phyloP scores from a whole-genome alignment of 2,113 vertebrate genomes.

The Spea bombifrons region DNA sequence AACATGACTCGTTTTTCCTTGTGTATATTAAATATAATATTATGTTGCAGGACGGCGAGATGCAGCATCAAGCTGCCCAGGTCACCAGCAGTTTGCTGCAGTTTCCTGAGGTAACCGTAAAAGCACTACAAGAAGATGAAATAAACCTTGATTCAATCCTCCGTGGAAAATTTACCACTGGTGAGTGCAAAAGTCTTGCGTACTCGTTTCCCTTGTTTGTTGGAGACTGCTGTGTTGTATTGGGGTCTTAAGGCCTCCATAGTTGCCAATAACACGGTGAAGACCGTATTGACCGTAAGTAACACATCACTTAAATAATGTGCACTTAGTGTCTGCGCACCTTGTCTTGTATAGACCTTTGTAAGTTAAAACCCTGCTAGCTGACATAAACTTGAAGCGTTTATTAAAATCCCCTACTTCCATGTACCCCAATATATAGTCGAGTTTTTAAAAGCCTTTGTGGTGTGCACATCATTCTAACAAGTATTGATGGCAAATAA shows the following conservation, averaged over 20 bases:
- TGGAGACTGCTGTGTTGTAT: no score
- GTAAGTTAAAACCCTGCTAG: not conserved
- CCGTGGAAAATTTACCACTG: conserved; percentile 79
- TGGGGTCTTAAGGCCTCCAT: no score
- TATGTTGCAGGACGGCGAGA: conserved; percentile 63
- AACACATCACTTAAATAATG: not conserved
- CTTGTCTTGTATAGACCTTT: no score
- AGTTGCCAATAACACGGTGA: no score
- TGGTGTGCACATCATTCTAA: no score
- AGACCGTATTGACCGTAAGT: no score
- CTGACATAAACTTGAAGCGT: not conserved
- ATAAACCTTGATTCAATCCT: conserved; percentile 77
- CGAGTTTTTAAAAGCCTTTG: no score
- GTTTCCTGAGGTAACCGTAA: conserved; percentile 83
- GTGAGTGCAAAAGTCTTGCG: conserved; percentile 58
- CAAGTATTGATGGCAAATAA: not conserved
- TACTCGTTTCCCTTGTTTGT: no score
- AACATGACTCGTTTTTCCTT: no score
- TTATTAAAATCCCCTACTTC: not conserved
- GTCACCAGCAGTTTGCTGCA: conserved; percentile 87
- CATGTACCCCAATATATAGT: no score
- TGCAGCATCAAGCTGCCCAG: conserved; percentile 83
- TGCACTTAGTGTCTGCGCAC: not conserved
- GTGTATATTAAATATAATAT: not conserved
- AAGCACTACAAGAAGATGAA: conserved; percentile 86